phyloP scores from a whole-genome alignment of 2,888 invertebrate species.

The Drosophila meridionalis region DNA sequence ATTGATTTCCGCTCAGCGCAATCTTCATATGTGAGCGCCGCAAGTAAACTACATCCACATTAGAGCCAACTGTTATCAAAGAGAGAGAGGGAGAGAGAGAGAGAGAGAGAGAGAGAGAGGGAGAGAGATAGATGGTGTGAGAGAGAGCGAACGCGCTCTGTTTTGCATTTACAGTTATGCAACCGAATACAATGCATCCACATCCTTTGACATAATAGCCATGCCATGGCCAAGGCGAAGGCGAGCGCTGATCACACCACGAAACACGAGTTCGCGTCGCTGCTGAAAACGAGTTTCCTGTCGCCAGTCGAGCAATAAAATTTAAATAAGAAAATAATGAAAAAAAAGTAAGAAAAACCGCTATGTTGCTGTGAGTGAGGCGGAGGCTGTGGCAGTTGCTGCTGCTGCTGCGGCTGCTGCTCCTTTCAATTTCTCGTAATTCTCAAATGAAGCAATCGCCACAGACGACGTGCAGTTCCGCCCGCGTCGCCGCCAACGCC shows the following conservation, averaged over 20 bases:
- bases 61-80: conserved; percentile 64
- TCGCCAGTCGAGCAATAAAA: conserved; percentile 60
- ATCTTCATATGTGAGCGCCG: conserved; percentile 18
- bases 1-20: conserved; percentile 64
- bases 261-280: conserved; percentile 18
- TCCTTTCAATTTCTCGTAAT: conserved; percentile 77
- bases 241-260: conserved; percentile 36
- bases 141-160: conserved; percentile 31
- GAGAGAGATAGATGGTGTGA: too few relatives aligned
- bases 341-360: conserved; percentile 60
- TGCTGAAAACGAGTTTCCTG: conserved; percentile 72
- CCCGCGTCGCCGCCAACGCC: conserved; percentile 61
- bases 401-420: conserved; percentile 48
- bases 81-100: conserved; percentile 3
- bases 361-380: conserved; percentile 53
- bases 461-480: conserved; percentile 61
- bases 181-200: conserved; percentile 66
- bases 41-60: conserved; percentile 37
- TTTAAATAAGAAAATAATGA: conserved; percentile 71
- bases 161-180: conserved; percentile 77
- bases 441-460: conserved; percentile 72
- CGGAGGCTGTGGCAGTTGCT: conserved; percentile 11
- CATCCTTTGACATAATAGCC: conserved; percentile 69
- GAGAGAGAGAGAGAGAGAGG: neutral
- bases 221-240: conserved; percentile 20